Evolutionary conservation across 2,888 invertebrate genomes (phyloP), one percentile per base, ranked within the genome.

Genomic region (Drosophila mimetica): DNA sequence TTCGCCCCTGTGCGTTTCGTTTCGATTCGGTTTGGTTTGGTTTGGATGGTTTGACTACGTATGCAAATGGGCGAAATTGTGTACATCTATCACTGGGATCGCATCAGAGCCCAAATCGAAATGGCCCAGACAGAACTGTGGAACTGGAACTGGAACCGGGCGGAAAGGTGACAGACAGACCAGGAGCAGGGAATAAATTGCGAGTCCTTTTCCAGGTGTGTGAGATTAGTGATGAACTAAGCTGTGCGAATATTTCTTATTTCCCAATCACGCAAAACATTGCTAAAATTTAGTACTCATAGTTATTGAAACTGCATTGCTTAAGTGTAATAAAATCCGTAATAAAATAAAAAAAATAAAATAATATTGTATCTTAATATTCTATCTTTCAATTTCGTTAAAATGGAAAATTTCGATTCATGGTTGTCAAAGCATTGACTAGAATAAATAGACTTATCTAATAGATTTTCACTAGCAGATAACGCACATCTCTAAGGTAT

Each of bases 61-160:
- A 84, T 84, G 86, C 84, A 88, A 84, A 84, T 84, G 79, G 77
- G 60, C 71, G 61, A 88, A 88, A 84, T 77, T 83, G 84, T 88
- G 79, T 86, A 87, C 86, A 87, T 87, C 86, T 87, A 87, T 87
- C 88, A 83, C 86, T 76, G 71, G 82, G 71, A 81, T 87, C 82
- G 73, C 71, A 71, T 77, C 81, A 58, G 72, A 53, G 77, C 50
- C 70, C 50, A 60, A 65, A 79, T 67, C 71, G 74, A 73, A 71
- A 85, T 36, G 58, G 60, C 36, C 67, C 71, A 74, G 39, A 46
- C 53, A 65, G 63, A 55, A 63, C 28, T 55, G 53, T 41, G 55
- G 11, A 30, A 11, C 30, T 30, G 30, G 30, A 30, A 11, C 30
- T 30, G 30, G 11, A 30, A 30, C 30, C 55, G 55, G 46, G 55